These are phyloP conservation scores for Melanocharis versteri DNA, from an alignment of 2,113 vertebrate genomes.

Conservation along the genomic window DNA sequence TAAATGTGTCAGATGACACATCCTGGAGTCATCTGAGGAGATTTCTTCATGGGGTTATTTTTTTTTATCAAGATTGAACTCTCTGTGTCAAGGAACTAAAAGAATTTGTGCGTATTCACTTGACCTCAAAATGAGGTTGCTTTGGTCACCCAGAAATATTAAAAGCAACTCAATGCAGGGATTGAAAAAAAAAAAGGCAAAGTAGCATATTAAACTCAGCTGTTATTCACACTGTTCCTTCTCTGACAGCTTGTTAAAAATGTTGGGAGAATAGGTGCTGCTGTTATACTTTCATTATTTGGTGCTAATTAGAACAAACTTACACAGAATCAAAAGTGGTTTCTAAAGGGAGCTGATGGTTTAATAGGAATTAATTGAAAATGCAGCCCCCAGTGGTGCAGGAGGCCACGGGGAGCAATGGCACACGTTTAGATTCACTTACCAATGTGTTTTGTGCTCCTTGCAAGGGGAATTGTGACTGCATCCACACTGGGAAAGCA, in stretches of 20 bases:
- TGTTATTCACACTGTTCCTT: constrained; percentile 71
- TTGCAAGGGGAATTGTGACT: neutral
- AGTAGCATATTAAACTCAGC: constrained; percentile 49
- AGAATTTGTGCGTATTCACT: neutral
- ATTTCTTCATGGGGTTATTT: neutral
- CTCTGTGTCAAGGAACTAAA: neutral
- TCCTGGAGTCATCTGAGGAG: neutral
- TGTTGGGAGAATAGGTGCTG: constrained; percentile 67
- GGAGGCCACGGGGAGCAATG: neutral
- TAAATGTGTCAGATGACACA: constrained; percentile 37
- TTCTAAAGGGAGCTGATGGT: neutral
- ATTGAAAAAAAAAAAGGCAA: neutral
- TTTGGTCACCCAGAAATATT: constrained; percentile 12
- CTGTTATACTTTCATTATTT: constrained; percentile 72
- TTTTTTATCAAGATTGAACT: neutral
- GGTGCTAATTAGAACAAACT: constrained; percentile 77
- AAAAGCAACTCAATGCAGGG: neutral
- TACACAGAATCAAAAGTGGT: neutral
- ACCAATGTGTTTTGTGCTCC: neutral
- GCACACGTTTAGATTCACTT: neutral
- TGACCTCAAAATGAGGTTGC: neutral
- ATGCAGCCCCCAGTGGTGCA: neutral
- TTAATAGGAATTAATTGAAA: constrained; percentile 47
- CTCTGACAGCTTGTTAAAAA: constrained; percentile 73
- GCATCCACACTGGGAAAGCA: rapidly evolving